Conservation (phyloP, 1,140 invertebrate species). For the Arion vulgaris region DNA sequence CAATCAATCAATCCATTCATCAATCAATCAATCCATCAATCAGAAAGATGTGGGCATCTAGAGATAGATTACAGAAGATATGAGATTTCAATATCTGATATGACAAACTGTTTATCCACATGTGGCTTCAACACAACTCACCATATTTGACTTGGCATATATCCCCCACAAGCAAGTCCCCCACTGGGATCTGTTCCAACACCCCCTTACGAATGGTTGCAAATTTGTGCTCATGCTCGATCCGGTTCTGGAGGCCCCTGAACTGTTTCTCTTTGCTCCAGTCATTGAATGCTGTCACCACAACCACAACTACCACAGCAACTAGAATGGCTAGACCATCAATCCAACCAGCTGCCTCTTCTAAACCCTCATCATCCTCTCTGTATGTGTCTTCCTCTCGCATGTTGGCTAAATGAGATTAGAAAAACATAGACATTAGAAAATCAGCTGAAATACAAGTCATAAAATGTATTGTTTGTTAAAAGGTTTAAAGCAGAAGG, state of each 20-base stretch:
- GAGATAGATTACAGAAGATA: no score
- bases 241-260: slow-evolving; percentile 94
- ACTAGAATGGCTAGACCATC: slow-evolving; percentile 98
- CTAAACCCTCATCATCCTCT: slow-evolving; percentile 79
- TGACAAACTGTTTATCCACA: no score
- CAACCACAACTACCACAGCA: slow-evolving; percentile 97
- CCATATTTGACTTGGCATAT: slow-evolving; percentile 88
- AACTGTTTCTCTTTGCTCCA: slow-evolving; percentile 99
- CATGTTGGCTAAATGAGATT: neutral
- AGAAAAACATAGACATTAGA: neutral
- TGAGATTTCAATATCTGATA: no score
- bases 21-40: no score
- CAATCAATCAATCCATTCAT: no score
- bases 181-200: slow-evolving; percentile 94
- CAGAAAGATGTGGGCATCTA: no score
- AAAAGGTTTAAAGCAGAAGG: no score
- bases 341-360: slow-evolving; percentile 96
- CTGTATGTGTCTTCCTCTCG: slow-evolving; percentile 41
- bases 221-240: slow-evolving; percentile 99
- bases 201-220: slow-evolving; percentile 93
- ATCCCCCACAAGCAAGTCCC: slow-evolving; percentile 98
- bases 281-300: slow-evolving; percentile 99
- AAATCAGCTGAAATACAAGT: no score
- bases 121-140: slow-evolving; percentile 47
- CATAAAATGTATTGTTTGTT: no score